Percentiles rank a stretch among this genome's conserved stretches.
Evolutionary conservation across 1,140 invertebrate species (phyloP).

Genomic region (Eupristina koningsbergeri): DNA sequence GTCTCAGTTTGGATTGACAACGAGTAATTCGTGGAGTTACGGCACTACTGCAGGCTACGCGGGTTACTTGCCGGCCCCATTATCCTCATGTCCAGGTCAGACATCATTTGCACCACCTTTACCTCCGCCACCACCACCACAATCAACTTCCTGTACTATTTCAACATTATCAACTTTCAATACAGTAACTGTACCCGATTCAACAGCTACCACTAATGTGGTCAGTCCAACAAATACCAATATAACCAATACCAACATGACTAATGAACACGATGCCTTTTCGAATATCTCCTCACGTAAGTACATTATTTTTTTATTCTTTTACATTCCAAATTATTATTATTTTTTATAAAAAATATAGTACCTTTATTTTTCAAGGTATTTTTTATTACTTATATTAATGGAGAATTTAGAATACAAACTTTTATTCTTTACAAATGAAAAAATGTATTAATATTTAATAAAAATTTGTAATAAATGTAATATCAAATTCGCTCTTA

Average conservation of each 20-base stretch:
- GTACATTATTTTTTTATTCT: conserved; percentile 49
- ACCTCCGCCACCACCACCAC: conserved; percentile 78
- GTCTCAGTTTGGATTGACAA: conserved; percentile 84
- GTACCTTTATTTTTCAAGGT: no score
- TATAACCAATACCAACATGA: neutral
- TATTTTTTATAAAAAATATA: no score
- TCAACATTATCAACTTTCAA: conserved; percentile 74
- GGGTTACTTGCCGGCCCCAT: conserved; percentile 79
- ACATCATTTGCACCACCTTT: conserved; percentile 77
- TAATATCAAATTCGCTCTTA: no score
- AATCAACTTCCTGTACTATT: conserved; percentile 61
- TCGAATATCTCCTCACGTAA: conserved; percentile 68
- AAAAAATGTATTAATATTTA: no score
- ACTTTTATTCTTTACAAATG: no score
- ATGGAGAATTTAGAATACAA: no score
- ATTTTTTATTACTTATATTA: no score
- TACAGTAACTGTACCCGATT: conserved; percentile 79
- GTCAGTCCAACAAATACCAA: conserved; percentile 56
- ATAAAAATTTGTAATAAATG: no score
- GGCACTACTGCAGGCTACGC: conserved; percentile 86
- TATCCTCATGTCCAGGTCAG: conserved; percentile 77
- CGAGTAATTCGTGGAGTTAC: conserved; percentile 87
- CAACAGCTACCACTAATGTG: conserved; percentile 75
- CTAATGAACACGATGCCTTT: conserved; percentile 68
- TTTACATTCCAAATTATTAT: no score